phyloP scores from a whole-genome alignment of 2,797 vertebrate genomes.

The Peromyscus nudipes region DNA sequence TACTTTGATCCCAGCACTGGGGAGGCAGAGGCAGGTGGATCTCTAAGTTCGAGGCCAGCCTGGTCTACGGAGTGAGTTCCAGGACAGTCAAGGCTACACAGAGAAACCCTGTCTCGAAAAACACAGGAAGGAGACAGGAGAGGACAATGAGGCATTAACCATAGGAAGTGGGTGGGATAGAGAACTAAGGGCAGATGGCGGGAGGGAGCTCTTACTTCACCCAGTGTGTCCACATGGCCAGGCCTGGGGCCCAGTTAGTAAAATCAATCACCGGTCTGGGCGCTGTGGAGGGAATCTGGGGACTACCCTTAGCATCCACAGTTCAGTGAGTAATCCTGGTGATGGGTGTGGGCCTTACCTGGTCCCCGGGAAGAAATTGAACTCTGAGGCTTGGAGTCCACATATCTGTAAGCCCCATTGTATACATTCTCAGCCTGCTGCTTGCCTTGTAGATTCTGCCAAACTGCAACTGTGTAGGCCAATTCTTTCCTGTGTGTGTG shows the following conservation, averaged over 20 bases:
- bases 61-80: no score
- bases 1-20: no score
- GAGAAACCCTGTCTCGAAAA: background rate
- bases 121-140: background rate
- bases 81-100: no score
- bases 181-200: rapidly evolving
- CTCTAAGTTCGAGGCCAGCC: no score
- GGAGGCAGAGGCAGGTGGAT: no score
- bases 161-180: background rate
- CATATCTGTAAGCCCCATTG: background rate
- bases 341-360: background rate
- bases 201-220: background rate
- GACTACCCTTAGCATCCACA: rapidly evolving
- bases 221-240: rapidly evolving
- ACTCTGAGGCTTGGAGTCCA: background rate
- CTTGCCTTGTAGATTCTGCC: no score
- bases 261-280: rapidly evolving
- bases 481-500: background rate
- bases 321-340: rapidly evolving
- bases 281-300: background rate
- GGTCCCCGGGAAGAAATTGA: background rate
- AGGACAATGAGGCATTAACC: background rate
- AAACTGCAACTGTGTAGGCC: background rate
- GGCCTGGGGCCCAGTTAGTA: rapidly evolving
- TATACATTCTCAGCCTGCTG: background rate